phyloP scores from a whole-genome alignment of 2,113 vertebrate genomes.

The Mormoops blainvillei region DNA sequence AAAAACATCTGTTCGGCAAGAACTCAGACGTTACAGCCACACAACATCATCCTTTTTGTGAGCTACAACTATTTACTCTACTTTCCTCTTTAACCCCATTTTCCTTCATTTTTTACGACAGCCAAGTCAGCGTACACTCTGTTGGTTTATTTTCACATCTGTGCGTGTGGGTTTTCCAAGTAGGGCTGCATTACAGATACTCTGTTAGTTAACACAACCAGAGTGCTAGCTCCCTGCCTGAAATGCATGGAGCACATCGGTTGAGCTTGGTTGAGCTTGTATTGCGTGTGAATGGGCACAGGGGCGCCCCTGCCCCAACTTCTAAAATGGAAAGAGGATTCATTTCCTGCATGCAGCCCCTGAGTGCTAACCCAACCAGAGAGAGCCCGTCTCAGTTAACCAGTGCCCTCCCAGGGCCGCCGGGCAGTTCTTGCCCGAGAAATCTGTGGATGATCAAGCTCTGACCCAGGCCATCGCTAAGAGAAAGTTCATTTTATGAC shows the following conservation, averaged over 20 bases:
- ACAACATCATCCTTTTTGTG: background rate
- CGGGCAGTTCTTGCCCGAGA: background rate
- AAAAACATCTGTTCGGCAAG: background rate
- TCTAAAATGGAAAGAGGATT: conserved; percentile 18
- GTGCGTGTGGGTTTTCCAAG: background rate
- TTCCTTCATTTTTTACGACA: background rate
- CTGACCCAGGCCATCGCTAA: background rate
- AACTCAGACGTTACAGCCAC: background rate
- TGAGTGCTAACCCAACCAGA: background rate
- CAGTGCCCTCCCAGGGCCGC: background rate
- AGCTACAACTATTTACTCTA: background rate
- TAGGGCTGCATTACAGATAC: background rate
- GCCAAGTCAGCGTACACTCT: background rate
- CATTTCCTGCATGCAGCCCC: background rate
- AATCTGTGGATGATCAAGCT: background rate
- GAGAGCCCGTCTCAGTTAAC: background rate
- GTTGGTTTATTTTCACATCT: background rate
- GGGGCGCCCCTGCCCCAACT: background rate
- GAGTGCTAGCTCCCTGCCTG: background rate
- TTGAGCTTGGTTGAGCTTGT: background rate
- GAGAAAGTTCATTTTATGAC: conserved; percentile 42
- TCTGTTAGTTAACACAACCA: background rate
- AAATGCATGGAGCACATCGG: background rate
- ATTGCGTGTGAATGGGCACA: background rate
- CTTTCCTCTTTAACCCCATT: background rate